Evolutionary conservation across 2,113 vertebrate species (phyloP), one percentile per base, ranked within the genome.

Genomic region (Galbula dea): DNA sequence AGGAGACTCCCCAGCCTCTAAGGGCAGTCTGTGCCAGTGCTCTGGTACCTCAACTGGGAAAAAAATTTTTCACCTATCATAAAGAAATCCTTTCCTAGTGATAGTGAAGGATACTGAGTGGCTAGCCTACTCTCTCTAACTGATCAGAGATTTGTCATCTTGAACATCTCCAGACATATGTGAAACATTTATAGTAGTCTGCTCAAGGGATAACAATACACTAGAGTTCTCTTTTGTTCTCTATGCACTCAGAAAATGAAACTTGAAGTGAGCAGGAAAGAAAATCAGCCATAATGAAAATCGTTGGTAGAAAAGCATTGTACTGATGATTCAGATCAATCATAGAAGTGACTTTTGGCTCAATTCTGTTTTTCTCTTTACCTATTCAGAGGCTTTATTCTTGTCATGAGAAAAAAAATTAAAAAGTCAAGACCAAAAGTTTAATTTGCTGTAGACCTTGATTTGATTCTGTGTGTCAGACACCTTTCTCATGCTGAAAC

Each of bases 301-400:
- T 74, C 5, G 1, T 71, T 89, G 3, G 12, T 69, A 48, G 29
- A 85, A 90, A 94, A 85, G 39, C 19, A 59, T 92, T 93, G 96
- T 91, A 85, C 45, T 78, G 21, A 34, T 88, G n/a, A 26, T 88
- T 88, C 26, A 86, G 26, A 88, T 88, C 51, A 94, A 20, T 93
- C 52, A 87, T 36, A 76, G 6, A 74, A 79, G 21, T 36, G 59
- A 76, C 32, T 89, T 95, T 77, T 83, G 39, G 77, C 32, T 91
- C 61, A 11, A 9, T 9, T 78, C 7, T 89, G 3, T 49, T 92
- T 93, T 86, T 93, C 78, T 67, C 37, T 83, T 89, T 83, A 80
- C 72, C 65, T 80, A 65, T 83, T 94, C 13, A 65, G 16, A 27
- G 32, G 15, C 17, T 30, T 75, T 63, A 43, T 69, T 45, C 41